These are phyloP conservation scores for Bombus superbus DNA, from an alignment of 1,140 invertebrate genomes.

Conservation along the genomic window DNA sequence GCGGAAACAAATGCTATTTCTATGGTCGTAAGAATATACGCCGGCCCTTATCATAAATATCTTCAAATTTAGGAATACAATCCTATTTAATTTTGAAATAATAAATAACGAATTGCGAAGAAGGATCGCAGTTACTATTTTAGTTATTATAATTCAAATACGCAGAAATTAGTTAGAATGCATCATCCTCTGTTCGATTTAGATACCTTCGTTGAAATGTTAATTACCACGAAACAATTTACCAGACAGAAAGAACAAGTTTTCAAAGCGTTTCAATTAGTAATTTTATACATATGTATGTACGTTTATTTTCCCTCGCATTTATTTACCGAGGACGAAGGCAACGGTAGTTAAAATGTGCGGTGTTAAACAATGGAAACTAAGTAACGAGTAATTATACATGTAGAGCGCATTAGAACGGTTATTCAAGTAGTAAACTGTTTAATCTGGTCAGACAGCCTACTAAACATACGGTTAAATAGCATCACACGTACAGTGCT, in stretches of 20 bases:
- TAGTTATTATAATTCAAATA: not conserved
- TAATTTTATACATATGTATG: not conserved
- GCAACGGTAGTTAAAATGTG: not conserved
- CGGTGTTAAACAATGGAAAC: not conserved
- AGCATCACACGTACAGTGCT: no score
- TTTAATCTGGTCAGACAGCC: not conserved
- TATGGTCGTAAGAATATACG: not conserved
- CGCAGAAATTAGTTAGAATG: not conserved
- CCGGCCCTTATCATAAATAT: not conserved
- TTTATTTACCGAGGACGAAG: not conserved
- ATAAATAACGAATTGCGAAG: not conserved
- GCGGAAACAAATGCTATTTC: not conserved
- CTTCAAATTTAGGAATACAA: not conserved
- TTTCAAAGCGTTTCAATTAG: not conserved
- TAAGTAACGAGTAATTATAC: not conserved
- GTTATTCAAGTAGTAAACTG: not conserved
- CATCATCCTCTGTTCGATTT: not conserved
- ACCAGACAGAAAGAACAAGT: not conserved
- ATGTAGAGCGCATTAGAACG: not conserved
- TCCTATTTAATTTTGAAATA: not conserved
- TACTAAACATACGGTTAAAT: not conserved
- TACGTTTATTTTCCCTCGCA: not conserved
- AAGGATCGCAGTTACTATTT: not conserved
- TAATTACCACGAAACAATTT: not conserved
- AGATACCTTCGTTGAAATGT: not conserved